These are phyloP conservation scores for Chelonus insularis DNA, from an alignment of 1,140 invertebrate species.

Conservation along the genomic window DNA sequence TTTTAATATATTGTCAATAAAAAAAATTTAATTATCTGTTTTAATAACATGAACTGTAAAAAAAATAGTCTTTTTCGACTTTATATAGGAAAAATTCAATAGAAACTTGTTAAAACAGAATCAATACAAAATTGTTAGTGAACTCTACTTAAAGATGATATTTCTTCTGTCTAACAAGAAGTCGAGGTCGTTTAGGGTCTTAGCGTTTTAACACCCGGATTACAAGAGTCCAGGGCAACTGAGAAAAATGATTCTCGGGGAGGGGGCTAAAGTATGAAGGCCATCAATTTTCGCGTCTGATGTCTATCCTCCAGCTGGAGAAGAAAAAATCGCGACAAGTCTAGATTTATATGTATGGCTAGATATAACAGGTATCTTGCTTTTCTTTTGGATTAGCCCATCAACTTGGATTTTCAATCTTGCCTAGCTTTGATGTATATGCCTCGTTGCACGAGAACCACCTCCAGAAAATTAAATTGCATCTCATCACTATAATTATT, in stretches of 20 bases:
- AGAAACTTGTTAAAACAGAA: no score
- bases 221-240: conserved; percentile 35
- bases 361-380: conserved; percentile 13
- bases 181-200: conserved; percentile 31
- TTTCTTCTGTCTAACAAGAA: neutral
- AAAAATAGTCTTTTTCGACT: no score
- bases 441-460: neutral
- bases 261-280: conserved; percentile 41
- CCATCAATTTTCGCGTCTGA: conserved; percentile 43
- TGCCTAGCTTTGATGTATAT: neutral
- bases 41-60: no score
- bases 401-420: neutral
- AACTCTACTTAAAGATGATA: neutral
- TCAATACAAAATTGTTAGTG: neutral
- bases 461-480: no score
- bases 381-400: neutral
- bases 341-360: conserved; percentile 23
- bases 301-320: conserved; percentile 16
- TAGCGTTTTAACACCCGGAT: conserved; percentile 45
- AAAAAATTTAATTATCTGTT: no score
- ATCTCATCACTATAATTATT: no score
- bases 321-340: conserved; percentile 19
- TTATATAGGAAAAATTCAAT: no score
- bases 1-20: no score
- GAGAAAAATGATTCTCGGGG: neutral